Evolutionary conservation across 2,888 invertebrate genomes (phyloP), one percentile per base, ranked within the genome.

Genomic region (Imbricaverruca yamaguchii): DNA sequence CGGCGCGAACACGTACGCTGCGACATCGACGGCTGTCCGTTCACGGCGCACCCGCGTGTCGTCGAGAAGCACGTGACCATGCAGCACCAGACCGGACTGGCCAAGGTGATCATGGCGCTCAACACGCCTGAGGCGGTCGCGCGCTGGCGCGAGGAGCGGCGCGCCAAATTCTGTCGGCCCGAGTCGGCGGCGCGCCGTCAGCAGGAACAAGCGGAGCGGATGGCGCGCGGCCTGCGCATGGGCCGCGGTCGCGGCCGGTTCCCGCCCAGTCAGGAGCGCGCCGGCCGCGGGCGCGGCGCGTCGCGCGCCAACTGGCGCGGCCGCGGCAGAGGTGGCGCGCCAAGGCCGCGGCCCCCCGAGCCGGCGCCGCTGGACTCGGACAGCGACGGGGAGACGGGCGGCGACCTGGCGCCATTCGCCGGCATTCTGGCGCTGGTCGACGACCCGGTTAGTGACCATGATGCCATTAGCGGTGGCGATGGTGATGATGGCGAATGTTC

Each of bases 1-100:
- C 88, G 91, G 83, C 87, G 88, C n/a, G 91, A 92, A 85, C 96
- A 97, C 87, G 90, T 91, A 87, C 90, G 90, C 87, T 97, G 96
- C 86, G 92, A 92, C 80, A 90, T 93, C 81, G 93, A 93, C 85
- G 93, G 93, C 21, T 97, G 96, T 86, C 90, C 89, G 63, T 95
- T 94, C 88, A 89, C 91, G 82, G 95, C 94, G 8, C 93, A 94
- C 86, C 91, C 92, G 8, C 92, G 92, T 86, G 90, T 95, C 4
- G 91, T 97, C 21, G 92, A 92, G 83, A 92, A 92, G 84, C 97
- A 97, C 86, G 91, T 94, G 84, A 90, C 91, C 86, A 91, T 93
- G 90, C 94, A 95, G 88, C 96, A 97, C 87, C 90, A 90, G 11
- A 91, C 92, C n/a, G 96, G 95, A 0, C 87, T 96, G 25, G 96